These are phyloP conservation scores for Crocuta crocuta DNA, from an alignment of 2,113 vertebrate species.

Conservation along the genomic window DNA sequence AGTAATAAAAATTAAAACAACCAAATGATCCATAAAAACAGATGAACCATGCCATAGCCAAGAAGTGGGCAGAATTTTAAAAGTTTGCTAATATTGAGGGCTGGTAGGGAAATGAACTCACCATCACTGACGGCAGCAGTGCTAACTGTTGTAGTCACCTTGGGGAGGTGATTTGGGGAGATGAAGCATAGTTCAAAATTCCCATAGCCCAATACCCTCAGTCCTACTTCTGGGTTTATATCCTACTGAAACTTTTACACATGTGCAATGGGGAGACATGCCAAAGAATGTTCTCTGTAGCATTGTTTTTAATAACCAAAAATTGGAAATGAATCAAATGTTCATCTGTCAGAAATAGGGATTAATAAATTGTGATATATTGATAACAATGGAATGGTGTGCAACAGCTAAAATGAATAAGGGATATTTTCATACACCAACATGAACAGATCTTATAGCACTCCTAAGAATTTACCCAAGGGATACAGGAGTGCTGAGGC, in stretches of 20 bases:
- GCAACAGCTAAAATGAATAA: neutral
- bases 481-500: too few relatives aligned
- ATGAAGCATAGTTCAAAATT: neutral
- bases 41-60: neutral
- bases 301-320: constrained; percentile 47
- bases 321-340: constrained; percentile 29
- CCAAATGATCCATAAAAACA: neutral
- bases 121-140: neutral
- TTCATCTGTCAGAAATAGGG: neutral
- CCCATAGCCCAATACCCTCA: neutral
- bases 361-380: neutral
- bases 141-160: neutral
- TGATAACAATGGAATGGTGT: neutral
- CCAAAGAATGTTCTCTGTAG: constrained; percentile 30
- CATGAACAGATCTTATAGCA: neutral
- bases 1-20: constrained; percentile 12
- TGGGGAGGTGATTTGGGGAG: neutral
- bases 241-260: neutral
- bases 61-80: neutral
- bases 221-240: neutral
- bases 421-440: neutral
- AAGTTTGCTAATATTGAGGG: neutral
- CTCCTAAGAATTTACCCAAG: too few relatives aligned
- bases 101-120: neutral
- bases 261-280: neutral